Conservation (phyloP, 2,113 vertebrate genomes). For the Notothenia rossii region DNA sequence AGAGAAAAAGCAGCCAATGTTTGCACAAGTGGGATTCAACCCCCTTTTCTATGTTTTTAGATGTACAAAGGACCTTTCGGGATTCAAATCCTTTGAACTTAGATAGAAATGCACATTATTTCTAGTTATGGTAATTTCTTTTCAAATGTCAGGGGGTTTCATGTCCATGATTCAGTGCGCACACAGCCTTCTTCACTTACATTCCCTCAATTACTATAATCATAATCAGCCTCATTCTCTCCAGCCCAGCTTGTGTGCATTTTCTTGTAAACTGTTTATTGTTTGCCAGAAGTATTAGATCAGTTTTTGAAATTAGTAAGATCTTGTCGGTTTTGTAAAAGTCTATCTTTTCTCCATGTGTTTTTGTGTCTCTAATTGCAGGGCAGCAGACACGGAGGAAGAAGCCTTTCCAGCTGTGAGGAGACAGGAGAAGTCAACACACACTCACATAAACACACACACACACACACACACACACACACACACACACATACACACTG, state of each 20-base stretch:
- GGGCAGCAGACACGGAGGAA: constrained; percentile 62
- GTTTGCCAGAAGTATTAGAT: background rate
- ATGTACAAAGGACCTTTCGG: background rate
- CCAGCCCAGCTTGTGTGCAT: background rate
- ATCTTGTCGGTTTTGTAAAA: constrained; percentile 36
- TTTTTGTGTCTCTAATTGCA: constrained; percentile 65
- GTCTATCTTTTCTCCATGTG: constrained; percentile 27
- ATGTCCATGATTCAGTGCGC: background rate
- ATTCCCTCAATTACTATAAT: constrained; percentile 22
- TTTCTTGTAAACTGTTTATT: background rate
- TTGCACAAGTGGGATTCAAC: background rate
- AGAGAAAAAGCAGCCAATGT: constrained; percentile 12
- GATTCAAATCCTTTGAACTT: background rate
- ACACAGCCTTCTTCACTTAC: background rate
- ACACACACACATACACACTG: constrained; percentile 35
- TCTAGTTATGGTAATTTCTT: constrained; percentile 10
- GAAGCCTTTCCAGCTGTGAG: constrained; percentile 72
- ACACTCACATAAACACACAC: no score
- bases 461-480: constrained; percentile 1
- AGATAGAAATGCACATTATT: background rate
- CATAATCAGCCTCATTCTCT: constrained; percentile 25
- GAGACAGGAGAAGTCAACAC: constrained; percentile 60
- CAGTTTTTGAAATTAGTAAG: constrained; percentile 21
- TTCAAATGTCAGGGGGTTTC: background rate
- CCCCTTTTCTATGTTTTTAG: background rate